Percentiles rank a stretch among this genome's conserved stretches.
Evolutionary conservation across 2,797 vertebrate genomes (phyloP).

Genomic region (Thalassophryne amazonica): DNA sequence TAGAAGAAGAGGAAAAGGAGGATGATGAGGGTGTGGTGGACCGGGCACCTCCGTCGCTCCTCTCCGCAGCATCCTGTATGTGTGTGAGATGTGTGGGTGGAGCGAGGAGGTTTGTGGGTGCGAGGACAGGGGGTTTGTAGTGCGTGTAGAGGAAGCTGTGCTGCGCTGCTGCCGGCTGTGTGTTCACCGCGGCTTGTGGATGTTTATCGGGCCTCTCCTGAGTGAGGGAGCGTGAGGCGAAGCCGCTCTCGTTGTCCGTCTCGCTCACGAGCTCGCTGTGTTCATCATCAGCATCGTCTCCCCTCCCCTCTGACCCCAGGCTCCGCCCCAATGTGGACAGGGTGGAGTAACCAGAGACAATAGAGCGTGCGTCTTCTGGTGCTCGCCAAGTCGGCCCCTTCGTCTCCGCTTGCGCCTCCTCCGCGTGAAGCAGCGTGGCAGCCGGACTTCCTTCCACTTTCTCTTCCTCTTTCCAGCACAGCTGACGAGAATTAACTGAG

Average conservation of each 20-base stretch:
- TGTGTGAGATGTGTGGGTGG: conserved; percentile 29
- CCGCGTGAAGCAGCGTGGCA: conserved; percentile 45
- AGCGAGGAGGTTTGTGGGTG: conserved; percentile 15
- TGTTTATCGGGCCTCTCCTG: conserved; percentile 77
- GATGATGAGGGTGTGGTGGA: conserved; percentile 77
- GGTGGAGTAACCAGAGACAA: conserved; percentile 96
- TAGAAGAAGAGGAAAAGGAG: conserved; percentile 71
- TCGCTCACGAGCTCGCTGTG: conserved; percentile 90
- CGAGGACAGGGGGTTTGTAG: conserved; percentile 49
- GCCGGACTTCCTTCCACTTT: conserved; percentile 38
- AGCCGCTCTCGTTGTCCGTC: conserved; percentile 93
- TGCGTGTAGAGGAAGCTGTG: conserved; percentile 78
- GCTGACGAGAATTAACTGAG: conserved; percentile 7
- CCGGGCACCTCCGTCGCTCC: conserved; percentile 58
- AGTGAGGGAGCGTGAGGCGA: conserved; percentile 79
- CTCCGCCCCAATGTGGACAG: conserved; percentile 91
- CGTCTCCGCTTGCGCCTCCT: conserved; percentile 40
- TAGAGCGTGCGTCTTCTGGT: conserved; percentile 87
- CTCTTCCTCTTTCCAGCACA: conserved; percentile 46
- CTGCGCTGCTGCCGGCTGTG: neutral
- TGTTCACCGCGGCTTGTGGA: neutral
- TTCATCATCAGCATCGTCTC: conserved; percentile 92
- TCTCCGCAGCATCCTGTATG: conserved; percentile 43
- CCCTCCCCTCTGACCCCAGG: conserved; percentile 83
- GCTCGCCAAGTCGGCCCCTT: conserved; percentile 70